Percentiles rank a stretch among this genome's conserved stretches.
phyloP scores from a whole-genome alignment of 92 coral and sea anemone genomes.

The Phymanthus crucifer region DNA sequence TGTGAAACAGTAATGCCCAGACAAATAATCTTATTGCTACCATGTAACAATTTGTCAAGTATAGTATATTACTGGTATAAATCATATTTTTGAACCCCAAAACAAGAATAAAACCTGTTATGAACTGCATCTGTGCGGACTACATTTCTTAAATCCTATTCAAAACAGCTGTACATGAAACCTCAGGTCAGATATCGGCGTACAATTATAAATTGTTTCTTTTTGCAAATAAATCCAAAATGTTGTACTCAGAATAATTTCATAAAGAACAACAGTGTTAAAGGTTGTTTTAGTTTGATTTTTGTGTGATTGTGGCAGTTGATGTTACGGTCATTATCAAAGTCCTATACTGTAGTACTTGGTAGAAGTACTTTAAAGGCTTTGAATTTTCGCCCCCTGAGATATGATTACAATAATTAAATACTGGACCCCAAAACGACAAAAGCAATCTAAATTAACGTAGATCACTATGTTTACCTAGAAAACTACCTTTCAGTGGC shows the following conservation, averaged over 20 bases:
- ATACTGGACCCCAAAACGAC: neutral
- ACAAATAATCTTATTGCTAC: too few species aligned
- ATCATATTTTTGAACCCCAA: too few species aligned
- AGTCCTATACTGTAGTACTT: neutral
- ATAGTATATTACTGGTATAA: too few species aligned
- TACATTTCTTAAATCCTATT: neutral
- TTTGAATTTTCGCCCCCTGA: neutral
- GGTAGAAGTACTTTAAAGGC: neutral
- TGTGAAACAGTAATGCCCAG: too few species aligned
- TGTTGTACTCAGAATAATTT: neutral
- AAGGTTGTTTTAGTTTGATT: neutral
- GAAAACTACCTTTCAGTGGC: neutral
- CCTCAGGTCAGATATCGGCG: neutral
- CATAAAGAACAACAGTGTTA: neutral
- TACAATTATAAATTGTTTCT: neutral
- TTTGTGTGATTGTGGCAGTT: neutral
- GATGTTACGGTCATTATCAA: neutral
- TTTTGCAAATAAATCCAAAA: neutral
- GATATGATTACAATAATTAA: neutral
- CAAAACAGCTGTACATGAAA: neutral
- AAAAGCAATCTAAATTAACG: neutral
- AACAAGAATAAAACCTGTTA: neutral
- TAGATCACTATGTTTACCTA: neutral
- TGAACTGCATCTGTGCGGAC: neutral
- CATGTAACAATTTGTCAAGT: too few species aligned